A percentile compares a stretch with the other conserved stretches of the same genome.
Conservation (phyloP, 2,888 invertebrate species). For the Trichopria drosophilae region DNA sequence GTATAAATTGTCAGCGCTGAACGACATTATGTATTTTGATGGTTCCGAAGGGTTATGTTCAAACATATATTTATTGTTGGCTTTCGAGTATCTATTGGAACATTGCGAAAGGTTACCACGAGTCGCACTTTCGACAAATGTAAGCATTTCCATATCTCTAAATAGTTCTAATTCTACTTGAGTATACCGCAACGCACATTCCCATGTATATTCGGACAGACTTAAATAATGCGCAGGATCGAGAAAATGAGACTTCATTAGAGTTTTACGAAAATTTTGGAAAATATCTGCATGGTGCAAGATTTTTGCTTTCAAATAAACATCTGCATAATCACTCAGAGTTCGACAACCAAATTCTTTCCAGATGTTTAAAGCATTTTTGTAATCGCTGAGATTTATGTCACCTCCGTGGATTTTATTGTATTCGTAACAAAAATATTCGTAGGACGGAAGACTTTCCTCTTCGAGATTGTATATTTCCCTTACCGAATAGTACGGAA, state of each 20-base stretch:
- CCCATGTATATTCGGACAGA: not conserved
- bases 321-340: too few species aligned
- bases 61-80: conserved; percentile 1
- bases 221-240: conserved; percentile 18
- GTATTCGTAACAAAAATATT: too few species aligned
- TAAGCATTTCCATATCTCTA: conserved; percentile 34
- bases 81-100: conserved; percentile 32
- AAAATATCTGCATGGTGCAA: conserved; percentile 2
- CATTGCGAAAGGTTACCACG: conserved; percentile 35
- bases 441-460: too few species aligned
- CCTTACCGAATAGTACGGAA: too few species aligned
- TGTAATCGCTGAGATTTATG: too few species aligned
- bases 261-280: conserved; percentile 8
- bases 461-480: too few species aligned
- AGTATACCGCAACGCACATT: conserved; percentile 26
- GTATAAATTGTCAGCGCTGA: conserved; percentile 6
- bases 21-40: not conserved
- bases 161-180: conserved; percentile 28
- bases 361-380: not conserved
- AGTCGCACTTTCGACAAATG: conserved; percentile 37
- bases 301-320: conserved; percentile 5
- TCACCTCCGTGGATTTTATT: too few species aligned
- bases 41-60: not conserved
- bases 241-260: not conserved
- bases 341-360: not conserved